These are phyloP conservation scores for Aelia acuminata DNA, from an alignment of 2,888 invertebrate genomes.

Conservation along the genomic window DNA sequence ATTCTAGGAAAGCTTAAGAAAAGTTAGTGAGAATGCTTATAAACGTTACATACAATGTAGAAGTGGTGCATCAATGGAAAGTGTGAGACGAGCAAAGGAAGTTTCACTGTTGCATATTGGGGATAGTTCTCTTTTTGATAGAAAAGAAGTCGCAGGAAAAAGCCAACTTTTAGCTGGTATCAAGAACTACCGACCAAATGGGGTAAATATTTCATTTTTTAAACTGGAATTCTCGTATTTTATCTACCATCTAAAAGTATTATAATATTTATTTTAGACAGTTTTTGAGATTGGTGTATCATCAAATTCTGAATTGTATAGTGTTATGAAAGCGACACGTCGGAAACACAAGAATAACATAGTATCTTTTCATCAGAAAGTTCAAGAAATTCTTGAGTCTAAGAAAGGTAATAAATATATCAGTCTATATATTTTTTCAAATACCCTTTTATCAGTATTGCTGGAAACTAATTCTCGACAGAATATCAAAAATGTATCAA, in stretches of 20 bases:
- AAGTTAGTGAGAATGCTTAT: slow-evolving; percentile 90
- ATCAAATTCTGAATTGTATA: slow-evolving; percentile 81
- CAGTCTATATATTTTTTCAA: slow-evolving; percentile 4
- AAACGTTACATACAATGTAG: slow-evolving; percentile 90
- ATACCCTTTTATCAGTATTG: no score
- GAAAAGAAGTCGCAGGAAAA: slow-evolving; percentile 65
- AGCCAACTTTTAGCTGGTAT: slow-evolving; percentile 62
- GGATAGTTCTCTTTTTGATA: slow-evolving; percentile 77
- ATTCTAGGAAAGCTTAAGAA: slow-evolving; percentile 75
- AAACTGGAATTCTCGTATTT: no score
- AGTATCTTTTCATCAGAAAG: slow-evolving; percentile 70
- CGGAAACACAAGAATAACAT: slow-evolving; percentile 78
- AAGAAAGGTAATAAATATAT: slow-evolving; percentile 64
- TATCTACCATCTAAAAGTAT: not conserved
- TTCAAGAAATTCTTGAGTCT: slow-evolving; percentile 68
- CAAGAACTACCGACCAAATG: slow-evolving; percentile 77
- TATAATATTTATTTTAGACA: slow-evolving; percentile 76
- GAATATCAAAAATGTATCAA: no score
- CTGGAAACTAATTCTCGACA: no score
- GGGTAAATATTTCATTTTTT: slow-evolving; percentile 72
- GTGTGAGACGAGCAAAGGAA: slow-evolving; percentile 87
- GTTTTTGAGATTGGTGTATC: slow-evolving; percentile 93
- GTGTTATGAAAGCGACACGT: slow-evolving; percentile 91
- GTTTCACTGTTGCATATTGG: slow-evolving; percentile 74
- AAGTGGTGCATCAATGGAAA: slow-evolving; percentile 90